A percentile compares a stretch with the other conserved stretches of the same genome.
Conservation (phyloP, 2,797 vertebrate genomes). For the Sandelia bainsii region DNA sequence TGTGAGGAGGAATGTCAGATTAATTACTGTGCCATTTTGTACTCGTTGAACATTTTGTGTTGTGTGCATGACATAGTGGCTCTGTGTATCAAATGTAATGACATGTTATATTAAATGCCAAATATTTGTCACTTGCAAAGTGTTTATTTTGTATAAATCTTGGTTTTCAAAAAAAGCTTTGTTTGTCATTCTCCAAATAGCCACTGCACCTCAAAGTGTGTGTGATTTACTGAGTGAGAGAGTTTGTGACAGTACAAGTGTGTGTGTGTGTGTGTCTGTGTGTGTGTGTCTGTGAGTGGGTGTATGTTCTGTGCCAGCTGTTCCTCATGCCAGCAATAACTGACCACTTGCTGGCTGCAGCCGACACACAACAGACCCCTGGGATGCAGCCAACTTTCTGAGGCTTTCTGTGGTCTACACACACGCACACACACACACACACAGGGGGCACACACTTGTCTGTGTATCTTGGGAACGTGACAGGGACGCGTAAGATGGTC, state of each 20-base stretch:
- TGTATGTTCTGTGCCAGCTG: slow-evolving; percentile 65
- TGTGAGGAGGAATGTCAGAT: slow-evolving; percentile 17
- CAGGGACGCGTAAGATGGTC: slow-evolving; percentile 45
- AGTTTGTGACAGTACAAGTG: slow-evolving; percentile 44
- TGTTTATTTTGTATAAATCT: slow-evolving; percentile 51
- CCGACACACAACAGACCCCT: slow-evolving; percentile 64
- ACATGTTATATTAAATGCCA: not conserved
- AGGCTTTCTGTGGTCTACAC: slow-evolving; percentile 49
- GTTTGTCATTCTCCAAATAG: slow-evolving; percentile 35
- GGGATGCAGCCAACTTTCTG: slow-evolving; percentile 57
- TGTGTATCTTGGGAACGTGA: slow-evolving; percentile 64
- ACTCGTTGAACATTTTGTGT: not conserved
- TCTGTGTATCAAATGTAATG: not conserved
- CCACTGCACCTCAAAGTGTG: slow-evolving; percentile 53
- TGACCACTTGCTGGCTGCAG: slow-evolving; percentile 70
- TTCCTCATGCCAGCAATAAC: slow-evolving; percentile 71
- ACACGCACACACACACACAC: slow-evolving; percentile 31
- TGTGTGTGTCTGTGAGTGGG: slow-evolving; percentile 22
- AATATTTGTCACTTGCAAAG: slow-evolving; percentile 24
- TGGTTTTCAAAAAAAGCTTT: slow-evolving; percentile 36
- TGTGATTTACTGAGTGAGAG: slow-evolving; percentile 62
- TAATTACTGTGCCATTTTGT: slow-evolving; percentile 12
- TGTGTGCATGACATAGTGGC: slow-evolving; percentile 14
- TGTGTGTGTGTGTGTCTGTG: slow-evolving; percentile 43
- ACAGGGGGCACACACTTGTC: slow-evolving; percentile 48